phyloP scores from a whole-genome alignment of 2,113 vertebrate genomes.

The Corynorhinus townsendii region DNA sequence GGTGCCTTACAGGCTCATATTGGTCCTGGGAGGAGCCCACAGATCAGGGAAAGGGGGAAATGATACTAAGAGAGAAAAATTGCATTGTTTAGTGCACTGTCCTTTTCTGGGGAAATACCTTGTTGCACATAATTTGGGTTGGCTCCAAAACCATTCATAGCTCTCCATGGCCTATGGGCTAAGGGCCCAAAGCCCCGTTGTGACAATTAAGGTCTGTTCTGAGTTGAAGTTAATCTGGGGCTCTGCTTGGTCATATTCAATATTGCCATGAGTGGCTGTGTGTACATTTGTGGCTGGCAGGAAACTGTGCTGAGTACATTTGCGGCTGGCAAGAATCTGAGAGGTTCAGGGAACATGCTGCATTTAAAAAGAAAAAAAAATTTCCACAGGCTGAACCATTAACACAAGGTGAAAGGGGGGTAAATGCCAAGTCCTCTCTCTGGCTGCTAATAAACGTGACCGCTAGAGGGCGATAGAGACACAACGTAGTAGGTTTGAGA shows the following conservation, averaged over 20 bases:
- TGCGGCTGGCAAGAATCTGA: not conserved
- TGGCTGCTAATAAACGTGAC: not conserved
- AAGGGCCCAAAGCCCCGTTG: not conserved
- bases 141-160: not conserved
- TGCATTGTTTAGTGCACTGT: not conserved
- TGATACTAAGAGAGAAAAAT: not conserved
- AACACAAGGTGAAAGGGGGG: not conserved
- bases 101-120: not conserved
- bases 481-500: fast-evolving
- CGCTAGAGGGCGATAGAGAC: conserved; percentile 45
- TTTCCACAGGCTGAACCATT: not conserved
- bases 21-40: not conserved
- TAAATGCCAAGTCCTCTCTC: not conserved
- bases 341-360: not conserved
- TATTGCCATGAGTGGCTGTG: not conserved
- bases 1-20: not conserved
- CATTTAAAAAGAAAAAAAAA: not conserved
- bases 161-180: not conserved
- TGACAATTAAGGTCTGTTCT: not conserved
- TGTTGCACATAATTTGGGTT: not conserved
- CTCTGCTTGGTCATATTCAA: not conserved
- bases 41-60: not conserved
- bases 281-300: not conserved
- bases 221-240: not conserved
- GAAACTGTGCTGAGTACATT: not conserved